phyloP scores from a whole-genome alignment of 2,888 invertebrate species.

The Saturnia japonica region DNA sequence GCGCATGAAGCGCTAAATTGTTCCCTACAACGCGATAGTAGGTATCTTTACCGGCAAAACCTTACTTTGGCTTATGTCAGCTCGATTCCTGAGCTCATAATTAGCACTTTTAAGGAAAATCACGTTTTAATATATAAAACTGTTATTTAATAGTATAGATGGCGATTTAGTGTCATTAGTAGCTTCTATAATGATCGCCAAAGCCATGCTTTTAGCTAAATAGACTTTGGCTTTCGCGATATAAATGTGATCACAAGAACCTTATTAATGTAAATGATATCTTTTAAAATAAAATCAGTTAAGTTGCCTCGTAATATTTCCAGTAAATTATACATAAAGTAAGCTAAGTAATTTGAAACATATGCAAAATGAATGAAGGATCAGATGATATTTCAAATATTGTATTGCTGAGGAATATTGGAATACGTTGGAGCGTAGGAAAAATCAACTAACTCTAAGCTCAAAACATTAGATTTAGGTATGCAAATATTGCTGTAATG shows the following conservation, averaged over 20 bases:
- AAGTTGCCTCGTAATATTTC: neutral
- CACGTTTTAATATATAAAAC: constrained; percentile 2
- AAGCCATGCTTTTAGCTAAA: neutral
- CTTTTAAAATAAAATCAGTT: neutral
- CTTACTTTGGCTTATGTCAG: constrained; percentile 11
- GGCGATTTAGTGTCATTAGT: neutral
- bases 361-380: neutral
- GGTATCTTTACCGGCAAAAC: constrained; percentile 8
- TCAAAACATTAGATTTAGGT: neutral
- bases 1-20: constrained; percentile 21
- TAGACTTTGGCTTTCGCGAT: neutral
- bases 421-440: no score
- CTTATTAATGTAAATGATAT: neutral
- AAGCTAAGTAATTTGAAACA: neutral
- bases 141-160: constrained; percentile 8
- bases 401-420: no score
- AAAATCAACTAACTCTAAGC: no score
- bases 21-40: constrained; percentile 14
- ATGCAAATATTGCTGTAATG: neutral
- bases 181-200: neutral
- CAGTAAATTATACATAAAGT: neutral
- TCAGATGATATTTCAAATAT: no score
- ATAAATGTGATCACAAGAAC: neutral
- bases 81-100: constrained; percentile 14
- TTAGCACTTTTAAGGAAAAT: constrained; percentile 14